Percentiles rank a stretch among this genome's conserved stretches.
These are phyloP conservation scores for Grantiella picta DNA, from an alignment of 2,113 vertebrate species.

Conservation along the genomic window DNA sequence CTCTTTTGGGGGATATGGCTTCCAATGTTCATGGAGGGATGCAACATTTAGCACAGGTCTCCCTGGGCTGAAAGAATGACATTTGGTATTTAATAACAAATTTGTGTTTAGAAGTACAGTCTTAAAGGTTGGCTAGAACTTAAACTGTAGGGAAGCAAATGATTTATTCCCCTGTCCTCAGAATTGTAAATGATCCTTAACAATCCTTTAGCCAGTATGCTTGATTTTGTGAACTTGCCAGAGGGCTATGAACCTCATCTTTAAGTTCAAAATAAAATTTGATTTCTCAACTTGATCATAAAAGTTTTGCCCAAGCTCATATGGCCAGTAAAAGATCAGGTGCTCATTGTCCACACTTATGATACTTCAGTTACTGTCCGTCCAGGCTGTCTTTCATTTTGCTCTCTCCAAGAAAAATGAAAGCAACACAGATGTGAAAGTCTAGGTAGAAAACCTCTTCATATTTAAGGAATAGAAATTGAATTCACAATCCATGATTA, in stretches of 20 bases:
- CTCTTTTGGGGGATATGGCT: background rate
- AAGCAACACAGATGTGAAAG: background rate
- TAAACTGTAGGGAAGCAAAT: background rate
- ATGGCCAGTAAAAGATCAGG: background rate
- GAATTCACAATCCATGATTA: background rate
- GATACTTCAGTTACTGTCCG: background rate
- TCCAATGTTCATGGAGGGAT: background rate
- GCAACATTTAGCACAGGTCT: background rate
- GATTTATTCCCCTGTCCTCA: background rate
- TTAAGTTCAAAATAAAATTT: background rate
- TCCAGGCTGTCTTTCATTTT: background rate
- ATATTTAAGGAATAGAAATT: background rate
- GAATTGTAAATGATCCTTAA: fast-evolving
- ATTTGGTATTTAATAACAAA: background rate
- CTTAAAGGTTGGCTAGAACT: background rate
- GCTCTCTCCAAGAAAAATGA: background rate
- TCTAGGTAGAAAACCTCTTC: background rate
- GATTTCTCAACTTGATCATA: background rate
- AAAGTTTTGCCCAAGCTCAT: background rate
- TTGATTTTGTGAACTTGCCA: background rate
- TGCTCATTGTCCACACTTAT: background rate
- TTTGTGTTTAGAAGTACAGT: background rate
- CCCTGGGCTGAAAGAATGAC: background rate
- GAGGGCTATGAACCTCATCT: background rate
- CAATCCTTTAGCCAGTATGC: background rate